phyloP scores from a whole-genome alignment of 2,888 invertebrate species.

The Acanthosepion lycidas region DNA sequence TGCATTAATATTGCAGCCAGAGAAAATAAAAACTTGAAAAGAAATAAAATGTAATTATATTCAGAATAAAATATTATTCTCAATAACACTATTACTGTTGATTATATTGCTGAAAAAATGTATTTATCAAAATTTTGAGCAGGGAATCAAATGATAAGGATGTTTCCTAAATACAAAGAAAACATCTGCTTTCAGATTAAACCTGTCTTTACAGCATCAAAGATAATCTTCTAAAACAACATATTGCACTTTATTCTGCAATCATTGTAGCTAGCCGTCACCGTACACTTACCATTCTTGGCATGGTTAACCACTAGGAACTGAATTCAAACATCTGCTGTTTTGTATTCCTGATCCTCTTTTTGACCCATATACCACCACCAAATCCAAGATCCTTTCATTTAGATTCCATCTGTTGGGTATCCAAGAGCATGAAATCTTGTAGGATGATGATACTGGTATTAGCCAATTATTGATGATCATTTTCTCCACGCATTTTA shows the following conservation, averaged over 20 bases:
- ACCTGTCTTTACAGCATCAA: too few relatives aligned
- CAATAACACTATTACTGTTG: not conserved
- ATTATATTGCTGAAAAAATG: not conserved
- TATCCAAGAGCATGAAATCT: not conserved
- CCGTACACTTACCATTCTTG: not conserved
- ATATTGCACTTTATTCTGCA: not conserved
- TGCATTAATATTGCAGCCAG: too few relatives aligned
- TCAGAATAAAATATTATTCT: too few relatives aligned
- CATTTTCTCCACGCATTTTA: not conserved
- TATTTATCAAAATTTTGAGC: not conserved
- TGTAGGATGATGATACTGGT: not conserved
- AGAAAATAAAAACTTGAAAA: too few relatives aligned
- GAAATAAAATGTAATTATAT: too few relatives aligned
- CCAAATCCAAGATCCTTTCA: not conserved
- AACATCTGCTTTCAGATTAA: too few relatives aligned
- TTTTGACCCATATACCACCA: not conserved
- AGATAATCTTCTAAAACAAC: too few relatives aligned
- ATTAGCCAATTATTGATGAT: not conserved
- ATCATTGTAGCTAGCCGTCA: not conserved
- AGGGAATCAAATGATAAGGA: not conserved
- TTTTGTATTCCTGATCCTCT: not conserved
- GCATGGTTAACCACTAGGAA: not conserved
- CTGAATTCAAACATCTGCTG: slow-evolving; percentile 33
- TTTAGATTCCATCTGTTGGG: not conserved
- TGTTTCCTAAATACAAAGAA: not conserved